Base-by-base conservation (phyloP, 1,140 invertebrate genomes). In the Drosophila kanapiae region DNA sequence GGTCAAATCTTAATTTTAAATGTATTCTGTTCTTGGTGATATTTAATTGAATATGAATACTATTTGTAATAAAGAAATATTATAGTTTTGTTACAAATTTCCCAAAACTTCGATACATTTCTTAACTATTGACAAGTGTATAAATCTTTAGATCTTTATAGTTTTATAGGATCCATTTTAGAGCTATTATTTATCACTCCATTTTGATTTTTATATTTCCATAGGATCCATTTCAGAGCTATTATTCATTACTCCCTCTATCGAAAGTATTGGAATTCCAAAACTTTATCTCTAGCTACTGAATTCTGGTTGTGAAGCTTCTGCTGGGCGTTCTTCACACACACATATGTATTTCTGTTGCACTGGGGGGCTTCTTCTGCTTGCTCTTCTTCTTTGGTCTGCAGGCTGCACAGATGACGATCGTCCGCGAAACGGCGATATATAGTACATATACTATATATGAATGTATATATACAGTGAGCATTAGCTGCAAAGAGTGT, bases 321-420 rank as follows among this genome's bases (percentile, higher is more conserved):
- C 14, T 29, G 51, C 9, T 27, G 47, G 37, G 53, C 43, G 18
- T 54, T 14, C 11, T 37, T 14, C 51, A 54, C 1, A 23, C 11
- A 53, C n/a, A 45, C 5, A 6, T 7, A 16, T n/a, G 29, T 49
- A n/a, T 49, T 35, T 63, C 42, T 33, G 35, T 31, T 27, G 53
- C 38, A 64, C 62, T 64, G 18, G 62, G 61, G 40, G 62, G 64
- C 56, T 63, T 57, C 57, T 48, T 31, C 27, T n/a, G 35, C 42
- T 31, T n/a, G n/a, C 18, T 47, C 33, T 27, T 56, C 27, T 37
- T 54, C 18, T 18, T 64, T 14, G 14, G 37, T 69, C 23, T 69
- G 65, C 65, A 69, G 59, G 45, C 65, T 70, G 67, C 67, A 70
- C 67, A 68, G 62, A 70, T 70, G 67, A 70, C 67, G 67, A 70